Base-by-base conservation (phyloP, 1,140 invertebrate genomes). In the Sminthurinus signatus region DNA sequence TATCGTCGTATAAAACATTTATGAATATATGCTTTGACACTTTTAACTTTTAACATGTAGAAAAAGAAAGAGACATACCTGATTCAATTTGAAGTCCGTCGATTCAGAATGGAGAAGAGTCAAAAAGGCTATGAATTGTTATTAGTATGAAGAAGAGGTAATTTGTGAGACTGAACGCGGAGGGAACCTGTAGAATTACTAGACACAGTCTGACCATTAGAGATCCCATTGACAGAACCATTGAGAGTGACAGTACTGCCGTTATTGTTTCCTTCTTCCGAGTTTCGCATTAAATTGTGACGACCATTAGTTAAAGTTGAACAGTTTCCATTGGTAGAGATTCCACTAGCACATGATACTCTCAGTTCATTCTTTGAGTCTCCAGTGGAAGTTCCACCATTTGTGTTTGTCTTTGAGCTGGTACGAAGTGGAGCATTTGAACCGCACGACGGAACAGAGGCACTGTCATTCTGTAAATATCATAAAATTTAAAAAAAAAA, bases 81-180 rank as follows among this genome's bases (percentile, higher is more conserved):
- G 32, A 36, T 8, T 36, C 32, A 36, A 36, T 36, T 36, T 36
- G 32, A 15, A 36, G 32, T 8, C 5, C 5, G 32, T 5, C 5
- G 32, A 36, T 5, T 36, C 32, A 36, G 32, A 36, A 36, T 36
- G 5, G 5, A 36, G 32, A 36, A 19, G 52, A 19, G 51, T 32
- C 21, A 29, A 46, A 5, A 55, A 54, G 69, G 64, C 67, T 71
- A 69, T 29, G 70, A 68, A 39, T 68, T 71, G 36, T 68, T 67
- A 32, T 68, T 71, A 14, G 64, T 60, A 46, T 71, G 70, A 21
- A 71, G 70, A n/a, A 71, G 23, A 36, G 70, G 70, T 42, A 71
- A 50, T 64, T 71, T 71, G 32, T 71, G 70, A 31, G 70, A 57
- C 46, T 68, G 70, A 36, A 68, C 70, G 27, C 70, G 56, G 32